Base-by-base conservation (phyloP, 53 echinoderm and acorn worm genomes). In the Zoroaster sp. region DNA sequence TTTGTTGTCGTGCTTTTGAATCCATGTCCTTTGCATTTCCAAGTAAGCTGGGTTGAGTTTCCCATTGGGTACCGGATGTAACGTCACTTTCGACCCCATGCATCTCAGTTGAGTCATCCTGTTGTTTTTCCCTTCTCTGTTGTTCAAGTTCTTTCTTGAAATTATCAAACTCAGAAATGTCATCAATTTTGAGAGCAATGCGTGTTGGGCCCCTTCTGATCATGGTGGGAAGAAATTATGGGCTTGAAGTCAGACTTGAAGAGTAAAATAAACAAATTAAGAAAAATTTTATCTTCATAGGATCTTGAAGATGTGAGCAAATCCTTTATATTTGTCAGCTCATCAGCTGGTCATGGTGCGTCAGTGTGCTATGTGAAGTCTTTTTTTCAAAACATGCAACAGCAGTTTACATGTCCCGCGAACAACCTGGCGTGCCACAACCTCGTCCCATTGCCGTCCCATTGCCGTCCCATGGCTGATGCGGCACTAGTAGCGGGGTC, bases 121-220 rank as follows among this genome's bases (percentile, higher is more conserved):
- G 89, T 85, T 94, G 93, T 69, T 94, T 94, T 11, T 91, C 92
- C 43, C 92, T 78, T 49, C 92, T 80, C 52, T 95, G 92, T 28
- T 92, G 93, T 88, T 96, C 96, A 9, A 95, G 91, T 81, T 98
- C 98, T 67, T 93, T 96, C 76, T 98, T 98, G 53, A 94, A 86
- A 68, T 87, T 89, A 65, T 98, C 98, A 74, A 98, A 98, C 88
- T 98, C 98, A 28, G 96, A 87, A 35, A 98, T 77, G 79, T 98
- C 98, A 35, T 98, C 98, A 17, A 98, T 86, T 80, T 90, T 95
- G 40, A 96, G 87, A 52, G 94, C 94, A 17, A 96, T 97, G 20
- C 98, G 54, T 12, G 94, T 97, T 15, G 98, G 98, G 28, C 94
- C 95, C 54, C 95, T 87, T 40, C 92, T 91, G 83, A 97, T 95